Base-by-base conservation (phyloP, 2,113 vertebrate species). In the Tragelaphus buxtoni region DNA sequence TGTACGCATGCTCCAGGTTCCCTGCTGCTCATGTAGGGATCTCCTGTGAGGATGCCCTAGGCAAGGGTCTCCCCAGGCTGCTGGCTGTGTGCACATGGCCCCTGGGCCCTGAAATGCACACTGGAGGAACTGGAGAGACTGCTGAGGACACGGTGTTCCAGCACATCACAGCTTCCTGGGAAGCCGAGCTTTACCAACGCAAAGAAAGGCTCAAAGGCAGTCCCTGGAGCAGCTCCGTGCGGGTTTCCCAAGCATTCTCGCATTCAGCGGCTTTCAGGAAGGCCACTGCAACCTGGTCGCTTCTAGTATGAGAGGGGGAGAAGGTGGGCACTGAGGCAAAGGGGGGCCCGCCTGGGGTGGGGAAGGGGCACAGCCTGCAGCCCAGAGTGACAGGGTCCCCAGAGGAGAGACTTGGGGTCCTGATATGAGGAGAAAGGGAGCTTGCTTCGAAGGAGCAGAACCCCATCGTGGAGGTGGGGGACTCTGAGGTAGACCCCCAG, bases 261-360 rank as follows among this genome's bases (percentile, higher is more conserved):
- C 7, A 6, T 16, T 14, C 17, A 39, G 49, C 9, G 18, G 30
- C 74, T 42, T 74, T 87, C 30, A 85, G 74, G 90, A 83, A 83
- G 53, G 13, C 76, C 65, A 6, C 0, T 4, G 65, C 42, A 74
- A n/a, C 0, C 1, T 14, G 18, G 16, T 42, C 16, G 4, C 18
- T 58, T 60, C 63, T 83, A 32, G 47, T 26, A 3, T 10, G 20
- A 76, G 20, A 20, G 0, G 6, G 49, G 22, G 39, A 42, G 20
- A 24, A 18, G 53, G 18, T 7, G 12, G 80, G 17, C 61, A 1
- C 9, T 2, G 3, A 1, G 20, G 7, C n/a, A 1, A 16, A 7
- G 4, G 22, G 35, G 10, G 55, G 3, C 53, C 45, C 1, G 1
- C 24, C 9, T 13, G 12, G 1, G 2, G 2, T 13, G 4, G 61